Conservation (phyloP, 2,797 vertebrate species). For the Characodon lateralis region DNA sequence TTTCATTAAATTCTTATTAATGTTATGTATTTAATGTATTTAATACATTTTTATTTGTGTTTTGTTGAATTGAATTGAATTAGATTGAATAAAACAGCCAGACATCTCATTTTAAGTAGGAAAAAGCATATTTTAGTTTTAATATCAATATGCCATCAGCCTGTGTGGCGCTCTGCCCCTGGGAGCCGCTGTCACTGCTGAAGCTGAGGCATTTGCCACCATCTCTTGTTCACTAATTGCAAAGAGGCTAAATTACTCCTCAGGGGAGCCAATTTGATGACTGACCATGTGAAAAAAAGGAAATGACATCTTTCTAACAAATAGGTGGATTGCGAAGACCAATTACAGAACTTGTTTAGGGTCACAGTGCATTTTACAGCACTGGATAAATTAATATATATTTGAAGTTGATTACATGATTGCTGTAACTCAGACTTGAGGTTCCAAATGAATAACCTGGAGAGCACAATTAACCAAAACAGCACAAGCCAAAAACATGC, state of each 20-base stretch:
- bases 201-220: conserved; percentile 23
- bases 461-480: conserved; percentile 5
- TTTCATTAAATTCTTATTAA: too few species aligned
- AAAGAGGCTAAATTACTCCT: conserved; percentile 52
- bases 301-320: conserved; percentile 22
- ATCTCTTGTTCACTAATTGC: conserved; percentile 47
- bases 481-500: conserved; percentile 2
- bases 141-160: conserved; percentile 2
- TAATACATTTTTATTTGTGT: too few species aligned
- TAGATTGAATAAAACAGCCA: not conserved
- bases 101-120: conserved; percentile 13
- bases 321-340: conserved; percentile 21
- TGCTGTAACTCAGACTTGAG: not conserved
- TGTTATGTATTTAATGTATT: too few species aligned
- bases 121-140: conserved; percentile 2
- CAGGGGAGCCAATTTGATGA: conserved; percentile 49
- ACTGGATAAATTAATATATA: conserved; percentile 9
- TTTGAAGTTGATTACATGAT: not conserved
- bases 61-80: too few species aligned
- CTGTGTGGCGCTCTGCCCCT: not conserved
- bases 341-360: conserved; percentile 23
- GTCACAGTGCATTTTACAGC: not conserved
- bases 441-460: not conserved
- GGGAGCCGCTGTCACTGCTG: conserved; percentile 37
- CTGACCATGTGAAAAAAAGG: conserved; percentile 37